Conservation (phyloP, 92 coral and sea anemone species). For the Zoanthus solanderi region DNA sequence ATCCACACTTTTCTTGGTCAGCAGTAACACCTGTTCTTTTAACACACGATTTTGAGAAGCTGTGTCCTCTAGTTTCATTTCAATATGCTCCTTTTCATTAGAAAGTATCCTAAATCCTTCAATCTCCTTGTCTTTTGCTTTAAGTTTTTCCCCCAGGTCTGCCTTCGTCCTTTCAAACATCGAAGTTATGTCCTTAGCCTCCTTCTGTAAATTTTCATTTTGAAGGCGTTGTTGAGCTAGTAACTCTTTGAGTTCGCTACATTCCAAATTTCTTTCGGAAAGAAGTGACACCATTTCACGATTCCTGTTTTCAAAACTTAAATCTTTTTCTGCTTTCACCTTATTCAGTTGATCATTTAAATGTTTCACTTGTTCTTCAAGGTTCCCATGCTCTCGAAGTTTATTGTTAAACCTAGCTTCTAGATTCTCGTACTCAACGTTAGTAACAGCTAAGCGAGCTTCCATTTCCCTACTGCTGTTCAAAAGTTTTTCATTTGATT, state of each 20-base stretch:
- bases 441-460: slow-evolving; percentile 55
- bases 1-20: slow-evolving; percentile 87
- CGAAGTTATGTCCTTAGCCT: slow-evolving; percentile 44
- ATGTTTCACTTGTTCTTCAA: slow-evolving; percentile 41
- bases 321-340: slow-evolving; percentile 65
- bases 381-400: background rate
- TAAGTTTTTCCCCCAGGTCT: slow-evolving; percentile 44
- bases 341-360: slow-evolving; percentile 86
- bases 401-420: slow-evolving; percentile 65
- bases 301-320: slow-evolving; percentile 36
- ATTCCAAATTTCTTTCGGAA: slow-evolving; percentile 52
- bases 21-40: slow-evolving; percentile 80
- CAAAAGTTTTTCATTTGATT: slow-evolving; percentile 45
- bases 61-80: slow-evolving; percentile 63
- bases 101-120: slow-evolving; percentile 54
- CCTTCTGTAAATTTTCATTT: slow-evolving; percentile 30
- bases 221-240: slow-evolving; percentile 48
- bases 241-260: slow-evolving; percentile 57
- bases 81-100: slow-evolving; percentile 53
- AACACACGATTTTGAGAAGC: slow-evolving; percentile 64
- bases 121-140: slow-evolving; percentile 59
- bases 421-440: slow-evolving; percentile 71
- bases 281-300: slow-evolving; percentile 60
- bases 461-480: slow-evolving; percentile 60
- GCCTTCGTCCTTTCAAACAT: slow-evolving; percentile 29